A percentile compares a stretch with the other conserved stretches of the same genome.
Evolutionary conservation across 2,113 vertebrate species (phyloP).

Genomic region (Paedocypris sp.): DNA sequence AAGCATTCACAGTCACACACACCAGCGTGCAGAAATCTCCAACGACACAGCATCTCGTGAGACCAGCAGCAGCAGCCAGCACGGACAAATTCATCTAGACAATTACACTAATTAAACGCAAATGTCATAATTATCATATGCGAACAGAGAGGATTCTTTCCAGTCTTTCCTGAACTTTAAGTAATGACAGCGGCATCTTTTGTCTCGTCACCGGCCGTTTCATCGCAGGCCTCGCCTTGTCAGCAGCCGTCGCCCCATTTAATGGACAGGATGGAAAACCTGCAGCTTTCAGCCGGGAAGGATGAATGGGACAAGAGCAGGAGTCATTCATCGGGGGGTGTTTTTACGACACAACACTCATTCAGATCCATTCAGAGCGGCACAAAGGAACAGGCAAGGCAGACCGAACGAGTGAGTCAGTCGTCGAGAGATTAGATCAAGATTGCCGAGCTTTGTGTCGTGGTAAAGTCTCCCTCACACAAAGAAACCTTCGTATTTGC

Average conservation of each 20-base stretch:
- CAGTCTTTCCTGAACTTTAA: slow-evolving; percentile 17
- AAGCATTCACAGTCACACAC: background rate
- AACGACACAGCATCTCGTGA: background rate
- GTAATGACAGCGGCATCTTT: background rate
- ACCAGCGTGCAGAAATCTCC: background rate
- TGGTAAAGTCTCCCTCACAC: background rate
- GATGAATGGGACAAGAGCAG: slow-evolving; percentile 1
- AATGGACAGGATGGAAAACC: background rate
- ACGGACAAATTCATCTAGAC: slow-evolving; percentile 20
- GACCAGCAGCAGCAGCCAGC: slow-evolving; percentile 1
- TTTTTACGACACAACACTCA: background rate
- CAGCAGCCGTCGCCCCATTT: background rate
- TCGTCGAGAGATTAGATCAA: slow-evolving; percentile 6
- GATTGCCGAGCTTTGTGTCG: slow-evolving; percentile 1
- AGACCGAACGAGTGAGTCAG: background rate
- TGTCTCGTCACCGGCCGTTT: slow-evolving; percentile 16
- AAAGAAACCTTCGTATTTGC: slow-evolving; percentile 1
- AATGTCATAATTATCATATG: slow-evolving; percentile 32
- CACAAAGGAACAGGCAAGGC: slow-evolving; percentile 5
- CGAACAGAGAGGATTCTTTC: slow-evolving; percentile 16
- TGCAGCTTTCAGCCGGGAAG: slow-evolving; percentile 7
- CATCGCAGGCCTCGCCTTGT: slow-evolving; percentile 3
- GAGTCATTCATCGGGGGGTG: slow-evolving; percentile 7
- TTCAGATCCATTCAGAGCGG: slow-evolving; percentile 14
- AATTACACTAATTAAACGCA: slow-evolving; percentile 26